Percentiles rank a stretch among this genome's conserved stretches.
Conservation (phyloP, 2,113 vertebrate species). For the Lipotes vexillifer region DNA sequence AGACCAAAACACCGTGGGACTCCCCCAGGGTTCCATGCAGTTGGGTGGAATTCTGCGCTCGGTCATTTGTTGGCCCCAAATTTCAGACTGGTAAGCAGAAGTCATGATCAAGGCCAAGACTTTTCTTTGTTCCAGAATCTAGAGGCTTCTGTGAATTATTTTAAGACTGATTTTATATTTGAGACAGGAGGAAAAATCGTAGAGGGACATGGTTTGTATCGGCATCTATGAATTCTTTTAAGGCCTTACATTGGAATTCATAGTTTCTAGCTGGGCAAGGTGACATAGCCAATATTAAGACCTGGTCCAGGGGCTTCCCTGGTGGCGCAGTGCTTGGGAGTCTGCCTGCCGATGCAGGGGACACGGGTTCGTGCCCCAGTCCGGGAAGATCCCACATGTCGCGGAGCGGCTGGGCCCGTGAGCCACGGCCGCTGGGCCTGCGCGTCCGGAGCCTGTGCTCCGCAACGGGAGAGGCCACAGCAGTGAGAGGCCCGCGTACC, state of each 20-base stretch:
- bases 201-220: not conserved
- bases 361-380: no score
- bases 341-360: no score
- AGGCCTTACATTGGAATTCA: not conserved
- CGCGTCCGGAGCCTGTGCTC: no score
- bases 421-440: no score
- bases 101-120: not conserved
- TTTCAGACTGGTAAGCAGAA: not conserved
- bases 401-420: no score
- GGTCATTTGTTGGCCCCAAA: not conserved
- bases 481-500: no score
- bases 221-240: not conserved
- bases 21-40: not conserved
- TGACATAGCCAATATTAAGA: not conserved
- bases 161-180: not conserved
- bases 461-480: no score
- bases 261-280: not conserved
- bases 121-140: not conserved
- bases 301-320: no score
- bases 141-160: not conserved
- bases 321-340: no score
- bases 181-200: not conserved
- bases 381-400: no score
- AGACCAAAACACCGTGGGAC: not conserved
- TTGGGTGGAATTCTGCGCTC: not conserved